phyloP scores from a whole-genome alignment of 1,140 invertebrate genomes.

The Palaemon carinicauda region DNA sequence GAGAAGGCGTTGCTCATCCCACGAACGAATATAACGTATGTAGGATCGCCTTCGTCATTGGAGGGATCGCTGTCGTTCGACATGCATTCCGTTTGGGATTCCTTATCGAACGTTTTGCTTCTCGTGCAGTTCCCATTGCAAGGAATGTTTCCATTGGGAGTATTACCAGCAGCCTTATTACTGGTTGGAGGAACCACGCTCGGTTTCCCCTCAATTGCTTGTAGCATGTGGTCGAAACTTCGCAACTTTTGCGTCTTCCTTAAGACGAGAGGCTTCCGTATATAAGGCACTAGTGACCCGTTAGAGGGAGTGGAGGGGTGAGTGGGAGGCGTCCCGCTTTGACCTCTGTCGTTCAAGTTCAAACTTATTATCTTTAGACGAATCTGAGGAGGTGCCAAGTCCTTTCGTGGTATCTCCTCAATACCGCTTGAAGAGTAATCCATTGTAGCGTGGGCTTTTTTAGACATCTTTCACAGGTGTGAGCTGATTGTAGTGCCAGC shows the following conservation, averaged over 20 bases:
- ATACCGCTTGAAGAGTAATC: constrained; percentile 6
- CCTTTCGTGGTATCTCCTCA: constrained; percentile 30
- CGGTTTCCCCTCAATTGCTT: background rate
- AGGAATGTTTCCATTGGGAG: too few relatives aligned
- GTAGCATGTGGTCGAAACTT: constrained; percentile 4
- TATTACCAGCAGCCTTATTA: too few relatives aligned
- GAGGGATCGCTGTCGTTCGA: background rate
- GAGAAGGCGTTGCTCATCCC: constrained; percentile 10
- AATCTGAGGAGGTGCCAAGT: constrained; percentile 19
- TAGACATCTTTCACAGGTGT: background rate
- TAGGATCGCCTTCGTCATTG: background rate
- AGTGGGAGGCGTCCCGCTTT: constrained; percentile 15
- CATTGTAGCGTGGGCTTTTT: background rate
- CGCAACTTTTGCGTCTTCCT: background rate
- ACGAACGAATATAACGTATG: constrained; percentile 12
- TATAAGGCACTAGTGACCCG: background rate
- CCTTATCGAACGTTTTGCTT: background rate
- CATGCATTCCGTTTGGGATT: background rate
- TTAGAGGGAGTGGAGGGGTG: background rate
- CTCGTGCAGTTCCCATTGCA: too few relatives aligned
- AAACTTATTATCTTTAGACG: constrained; percentile 36
- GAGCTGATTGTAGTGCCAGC: too few relatives aligned
- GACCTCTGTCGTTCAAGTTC: constrained; percentile 26
- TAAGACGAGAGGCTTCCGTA: background rate
- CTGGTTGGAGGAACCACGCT: too few relatives aligned